phyloP scores from a whole-genome alignment of 37 sponge, comb jelly and placozoan species.

The Chondrosia reniformis region DNA sequence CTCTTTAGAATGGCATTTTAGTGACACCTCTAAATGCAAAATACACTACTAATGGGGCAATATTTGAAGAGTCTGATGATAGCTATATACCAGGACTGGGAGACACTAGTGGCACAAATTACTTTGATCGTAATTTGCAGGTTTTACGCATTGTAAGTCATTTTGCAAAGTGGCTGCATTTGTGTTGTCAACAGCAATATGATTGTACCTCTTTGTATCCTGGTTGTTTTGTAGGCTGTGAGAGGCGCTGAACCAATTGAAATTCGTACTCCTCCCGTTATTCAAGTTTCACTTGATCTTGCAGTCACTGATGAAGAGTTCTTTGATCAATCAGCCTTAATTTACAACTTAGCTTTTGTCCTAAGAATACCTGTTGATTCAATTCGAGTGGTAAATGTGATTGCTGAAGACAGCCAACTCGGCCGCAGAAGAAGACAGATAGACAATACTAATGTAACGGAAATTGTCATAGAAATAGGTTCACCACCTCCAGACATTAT shows the following conservation, averaged over 20 bases:
- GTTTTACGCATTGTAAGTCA: slow-evolving; percentile 56
- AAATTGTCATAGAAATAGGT: slow-evolving; percentile 58
- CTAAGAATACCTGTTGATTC: slow-evolving; percentile 50
- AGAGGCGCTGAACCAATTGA: slow-evolving; percentile 71
- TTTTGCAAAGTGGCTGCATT: neutral
- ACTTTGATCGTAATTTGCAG: slow-evolving; percentile 56
- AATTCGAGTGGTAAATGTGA: slow-evolving; percentile 71
- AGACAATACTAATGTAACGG: neutral
- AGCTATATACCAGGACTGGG: slow-evolving; percentile 7
- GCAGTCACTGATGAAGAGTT: slow-evolving; percentile 77
- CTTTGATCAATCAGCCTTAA: slow-evolving; percentile 55
- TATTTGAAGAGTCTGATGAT: slow-evolving; percentile 15
- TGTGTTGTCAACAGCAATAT: neutral
- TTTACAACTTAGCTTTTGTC: slow-evolving; percentile 66
- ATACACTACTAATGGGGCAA: slow-evolving; percentile 21
- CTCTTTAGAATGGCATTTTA: slow-evolving; percentile 62
- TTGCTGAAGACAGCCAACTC: slow-evolving; percentile 36
- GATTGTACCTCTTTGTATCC: neutral
- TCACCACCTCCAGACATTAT: slow-evolving; percentile 38
- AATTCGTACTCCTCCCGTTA: slow-evolving; percentile 72
- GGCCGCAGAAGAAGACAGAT: neutral
- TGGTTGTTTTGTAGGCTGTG: slow-evolving; percentile 34
- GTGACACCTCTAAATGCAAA: slow-evolving; percentile 44
- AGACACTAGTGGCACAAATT: slow-evolving; percentile 54
- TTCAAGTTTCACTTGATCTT: slow-evolving; percentile 63